Evolutionary conservation across 2,113 vertebrate genomes (phyloP).

Genomic region (Arvicanthis niloticus): DNA sequence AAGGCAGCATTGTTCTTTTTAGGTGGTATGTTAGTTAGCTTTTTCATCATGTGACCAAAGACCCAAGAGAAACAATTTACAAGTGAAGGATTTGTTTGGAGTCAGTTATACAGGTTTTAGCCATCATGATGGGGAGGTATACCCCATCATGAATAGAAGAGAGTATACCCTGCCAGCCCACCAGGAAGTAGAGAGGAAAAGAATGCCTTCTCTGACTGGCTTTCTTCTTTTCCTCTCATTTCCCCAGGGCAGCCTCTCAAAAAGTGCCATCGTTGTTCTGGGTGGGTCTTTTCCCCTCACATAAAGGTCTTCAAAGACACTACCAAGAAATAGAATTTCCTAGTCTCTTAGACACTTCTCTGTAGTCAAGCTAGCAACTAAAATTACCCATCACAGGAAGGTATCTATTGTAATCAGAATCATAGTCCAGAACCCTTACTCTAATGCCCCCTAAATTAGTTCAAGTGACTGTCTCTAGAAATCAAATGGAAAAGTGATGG

Average conservation of each 20-base stretch:
- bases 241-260: background rate
- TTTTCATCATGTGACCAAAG: background rate
- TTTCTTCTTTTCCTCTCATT: background rate
- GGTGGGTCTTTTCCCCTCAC: background rate
- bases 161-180: background rate
- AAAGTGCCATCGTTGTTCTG: background rate
- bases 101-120: background rate
- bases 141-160: background rate
- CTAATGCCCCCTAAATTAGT: background rate
- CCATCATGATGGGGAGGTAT: too few relatives aligned
- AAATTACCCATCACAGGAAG: background rate
- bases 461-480: background rate
- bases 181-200: background rate
- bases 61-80: background rate
- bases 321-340: background rate
- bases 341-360: background rate
- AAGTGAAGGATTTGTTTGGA: background rate
- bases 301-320: background rate
- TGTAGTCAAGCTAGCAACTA: background rate
- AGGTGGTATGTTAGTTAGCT: too few relatives aligned
- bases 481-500: background rate
- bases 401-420: background rate
- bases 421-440: background rate
- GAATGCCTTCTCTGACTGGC: background rate
- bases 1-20: conserved; percentile 25